phyloP scores from a whole-genome alignment of 2,113 vertebrate genomes.

The Atractosteus spatula region DNA sequence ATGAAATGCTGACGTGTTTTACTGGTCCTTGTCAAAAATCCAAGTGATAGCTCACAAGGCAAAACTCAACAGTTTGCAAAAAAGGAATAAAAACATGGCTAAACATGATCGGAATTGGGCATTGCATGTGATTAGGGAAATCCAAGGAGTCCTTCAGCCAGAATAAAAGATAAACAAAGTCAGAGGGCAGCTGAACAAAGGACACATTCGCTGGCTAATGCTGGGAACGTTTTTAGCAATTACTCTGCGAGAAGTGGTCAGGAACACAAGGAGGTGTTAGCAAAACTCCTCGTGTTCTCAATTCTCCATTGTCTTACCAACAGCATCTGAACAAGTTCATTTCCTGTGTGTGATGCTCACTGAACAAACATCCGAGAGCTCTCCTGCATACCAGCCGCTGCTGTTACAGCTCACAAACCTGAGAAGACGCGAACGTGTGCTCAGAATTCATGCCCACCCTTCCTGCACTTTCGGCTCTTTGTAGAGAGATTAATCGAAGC shows the following conservation, averaged over 20 bases:
- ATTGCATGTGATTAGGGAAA: no score
- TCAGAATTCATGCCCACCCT: not conserved
- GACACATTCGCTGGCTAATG: not conserved
- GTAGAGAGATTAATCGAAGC: not conserved
- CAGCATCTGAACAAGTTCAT: not conserved
- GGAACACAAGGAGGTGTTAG: not conserved
- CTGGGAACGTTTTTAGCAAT: not conserved
- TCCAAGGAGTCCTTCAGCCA: no score
- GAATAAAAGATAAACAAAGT: no score
- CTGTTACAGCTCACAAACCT: not conserved
- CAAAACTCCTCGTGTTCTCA: not conserved
- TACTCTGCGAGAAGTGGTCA: not conserved
- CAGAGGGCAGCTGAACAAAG: no score
- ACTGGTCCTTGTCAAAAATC: no score
- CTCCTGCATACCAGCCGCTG: not conserved
- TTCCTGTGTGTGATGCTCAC: not conserved
- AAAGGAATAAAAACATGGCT: no score
- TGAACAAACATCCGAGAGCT: conserved; percentile 1
- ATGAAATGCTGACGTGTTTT: no score
- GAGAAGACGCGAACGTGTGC: not conserved
- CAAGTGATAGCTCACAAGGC: no score
- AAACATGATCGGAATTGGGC: no score
- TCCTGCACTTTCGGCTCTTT: not conserved
- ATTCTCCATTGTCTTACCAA: not conserved
- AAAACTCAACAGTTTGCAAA: no score